Base-by-base conservation (phyloP, 2,888 invertebrate genomes). In the Platerodrilus igneus region DNA sequence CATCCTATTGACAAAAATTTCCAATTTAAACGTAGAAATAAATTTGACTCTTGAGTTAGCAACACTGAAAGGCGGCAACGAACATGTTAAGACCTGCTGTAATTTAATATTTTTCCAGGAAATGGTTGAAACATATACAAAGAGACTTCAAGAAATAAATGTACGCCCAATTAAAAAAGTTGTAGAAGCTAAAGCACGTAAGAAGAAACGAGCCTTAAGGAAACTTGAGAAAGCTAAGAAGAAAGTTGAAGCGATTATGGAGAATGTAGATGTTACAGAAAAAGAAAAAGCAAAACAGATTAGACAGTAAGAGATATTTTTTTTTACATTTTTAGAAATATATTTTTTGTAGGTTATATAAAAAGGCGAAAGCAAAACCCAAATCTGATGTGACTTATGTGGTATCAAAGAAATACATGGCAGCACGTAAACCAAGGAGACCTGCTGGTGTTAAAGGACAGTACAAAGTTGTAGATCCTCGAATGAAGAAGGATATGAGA, bases 121-220 rank as follows among this genome's bases (percentile, higher is more conserved):
- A 67, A 73, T 89, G 36, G 80, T 89, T 0, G 80, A 86, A 22
- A 88, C 93, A 58, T 96, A 96, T 65, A 82, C 84, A 53, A 85
- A 85, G 50, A 78, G 80, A 54, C 69, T 86, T 8, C 77, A 83
- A 63, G 95, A 93, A 51, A 80, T 99, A 21, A 92, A 99, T 68
- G 87, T 86, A 0, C 77, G 94, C 45, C 94, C 99, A 8, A 94
- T 97, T 46, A 99, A 97, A 72, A 99, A 99, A 70, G 89, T 99
- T 0, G 80, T 94, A 52, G 95, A 99, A 72, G 99, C 99, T 0
- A 97, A 94, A 70, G 93, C 94, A 0, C 81, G 99, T 37, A 99
- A 97, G 78, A 94, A 95, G 83, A 85, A 83, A 68, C 85, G 92
- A 50, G 83, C 87, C 47, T 65, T 88, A 41, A 85, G 81, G 59